Base-by-base conservation (phyloP, 1,140 invertebrate species). In the Eubasilissa regina region DNA sequence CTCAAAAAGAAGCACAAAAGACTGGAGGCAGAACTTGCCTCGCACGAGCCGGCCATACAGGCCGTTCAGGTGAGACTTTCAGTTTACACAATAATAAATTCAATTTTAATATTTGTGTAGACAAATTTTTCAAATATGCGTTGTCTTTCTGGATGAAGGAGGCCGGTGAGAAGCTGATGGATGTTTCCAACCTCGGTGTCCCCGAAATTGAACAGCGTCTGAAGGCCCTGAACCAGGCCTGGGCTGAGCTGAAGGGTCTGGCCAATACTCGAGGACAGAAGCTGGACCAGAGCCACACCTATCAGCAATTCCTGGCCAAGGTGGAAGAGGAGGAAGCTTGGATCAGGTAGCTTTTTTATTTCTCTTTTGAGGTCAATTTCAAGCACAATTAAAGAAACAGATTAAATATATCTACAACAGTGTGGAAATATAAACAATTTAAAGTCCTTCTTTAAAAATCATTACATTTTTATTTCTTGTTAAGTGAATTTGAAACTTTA, bases 291-390 rank as follows among this genome's bases (percentile, higher is more conserved):
- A 98, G 97, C 10, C 90, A 99, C 17, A 96, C 95, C 7, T 97
- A 96, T 89, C 98, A 99, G 88, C 97, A 99, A 87, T 99, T 99
- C 91, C 91, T 99, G 80, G 97, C 98, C 68, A 98, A 98, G 87
- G 95, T 99, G 45, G 98, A 99, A 85, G 98, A 99, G 86, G 98
- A 99, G 87, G 98, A 99, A 87, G 97, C 98, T 0, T 99, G 98
- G 98, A 99, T 99, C 62, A 93, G 92, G 85, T 91, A 64, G 11
- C 48, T 15, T 1, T 35, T 35, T 35, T 1, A 35, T 35, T 35
- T 35, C 25, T 35, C 25, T 35, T 35, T 35, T 6, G 6, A 35
- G 25, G 1, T 35, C 25, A 35, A 35, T 35, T 35, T 35, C 1
- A 3, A 35, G 25, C 6, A 35, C 1, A 35, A 35, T 1, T 3